Conservation (phyloP, 1,140 invertebrate genomes). For the Camponotus vicinus region DNA sequence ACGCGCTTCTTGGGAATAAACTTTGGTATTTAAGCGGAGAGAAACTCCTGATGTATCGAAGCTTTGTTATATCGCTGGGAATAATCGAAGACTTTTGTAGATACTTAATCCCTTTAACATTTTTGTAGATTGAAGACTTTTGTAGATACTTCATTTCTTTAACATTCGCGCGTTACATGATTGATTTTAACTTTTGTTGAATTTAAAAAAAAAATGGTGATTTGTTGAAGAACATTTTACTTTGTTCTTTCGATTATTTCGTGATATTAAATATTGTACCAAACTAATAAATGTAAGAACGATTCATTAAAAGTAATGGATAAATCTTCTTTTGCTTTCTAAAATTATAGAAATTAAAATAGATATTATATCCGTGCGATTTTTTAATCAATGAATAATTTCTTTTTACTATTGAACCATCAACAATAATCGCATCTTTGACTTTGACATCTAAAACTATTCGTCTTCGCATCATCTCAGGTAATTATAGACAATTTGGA, state of each 20-base stretch:
- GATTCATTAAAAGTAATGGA: background rate
- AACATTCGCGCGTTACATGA: background rate
- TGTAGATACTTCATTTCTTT: background rate
- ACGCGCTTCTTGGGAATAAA: conserved; percentile 50
- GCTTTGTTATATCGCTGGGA: conserved; percentile 26
- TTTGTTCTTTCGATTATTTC: background rate
- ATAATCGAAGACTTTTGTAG: conserved; percentile 32
- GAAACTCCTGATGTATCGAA: conserved; percentile 35
- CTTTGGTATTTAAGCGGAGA: conserved; percentile 57
- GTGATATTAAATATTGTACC: conserved; percentile 25
- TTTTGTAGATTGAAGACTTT: background rate
- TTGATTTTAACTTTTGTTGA: background rate
- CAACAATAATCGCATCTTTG: background rate
- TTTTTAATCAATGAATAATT: background rate
- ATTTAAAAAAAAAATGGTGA: too few species aligned
- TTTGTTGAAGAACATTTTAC: too few species aligned
- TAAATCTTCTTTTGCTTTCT: background rate
- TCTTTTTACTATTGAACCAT: background rate
- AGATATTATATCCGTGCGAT: background rate
- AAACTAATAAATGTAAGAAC: conserved; percentile 2
- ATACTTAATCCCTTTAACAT: background rate
- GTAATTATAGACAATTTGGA: background rate
- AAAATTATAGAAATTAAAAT: background rate
- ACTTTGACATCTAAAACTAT: background rate
- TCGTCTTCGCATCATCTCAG: background rate